Evolutionary conservation across 2,888 invertebrate genomes (phyloP).

Genomic region (Plutella xylostella): DNA sequence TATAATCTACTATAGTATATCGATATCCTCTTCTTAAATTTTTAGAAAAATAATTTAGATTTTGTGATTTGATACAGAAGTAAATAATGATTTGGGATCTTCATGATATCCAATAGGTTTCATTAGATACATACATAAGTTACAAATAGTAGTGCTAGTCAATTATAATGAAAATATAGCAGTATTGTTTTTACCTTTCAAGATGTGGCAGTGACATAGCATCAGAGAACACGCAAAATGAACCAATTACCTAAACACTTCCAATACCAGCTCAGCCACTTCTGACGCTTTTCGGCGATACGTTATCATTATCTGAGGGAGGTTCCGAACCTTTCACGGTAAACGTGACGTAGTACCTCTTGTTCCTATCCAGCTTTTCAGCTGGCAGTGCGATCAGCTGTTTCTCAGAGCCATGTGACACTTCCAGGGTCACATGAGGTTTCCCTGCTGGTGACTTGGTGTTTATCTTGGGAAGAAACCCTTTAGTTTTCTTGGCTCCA

Average conservation of each 20-base stretch:
- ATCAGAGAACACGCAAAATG: not conserved
- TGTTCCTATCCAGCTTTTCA: slow-evolving; percentile 87
- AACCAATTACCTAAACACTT: not conserved
- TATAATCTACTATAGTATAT: slow-evolving; percentile 6
- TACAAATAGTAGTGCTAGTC: no score
- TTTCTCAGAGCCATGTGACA: slow-evolving; percentile 86
- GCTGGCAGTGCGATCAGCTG: slow-evolving; percentile 90
- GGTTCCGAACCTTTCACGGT: slow-evolving; percentile 83
- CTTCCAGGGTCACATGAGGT: slow-evolving; percentile 78
- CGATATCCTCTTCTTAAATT: slow-evolving; percentile 10
- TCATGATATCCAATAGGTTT: no score
- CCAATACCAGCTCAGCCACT: slow-evolving; percentile 28
- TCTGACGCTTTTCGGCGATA: slow-evolving; percentile 43
- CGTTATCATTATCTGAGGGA: slow-evolving; percentile 65
- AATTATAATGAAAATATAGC: no score
- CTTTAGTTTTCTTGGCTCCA: slow-evolving; percentile 47
- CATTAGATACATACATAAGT: no score
- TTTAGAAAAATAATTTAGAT: slow-evolving; percentile 15
- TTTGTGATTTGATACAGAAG: no score
- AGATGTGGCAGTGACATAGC: no score
- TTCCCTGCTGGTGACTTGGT: slow-evolving; percentile 49
- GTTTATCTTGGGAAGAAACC: slow-evolving; percentile 78
- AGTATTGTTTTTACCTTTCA: no score
- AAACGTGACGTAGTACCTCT: slow-evolving; percentile 92
- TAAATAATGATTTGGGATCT: no score